Conservation (phyloP, 2,888 invertebrate species). For the Pseudococcus longispinus region DNA sequence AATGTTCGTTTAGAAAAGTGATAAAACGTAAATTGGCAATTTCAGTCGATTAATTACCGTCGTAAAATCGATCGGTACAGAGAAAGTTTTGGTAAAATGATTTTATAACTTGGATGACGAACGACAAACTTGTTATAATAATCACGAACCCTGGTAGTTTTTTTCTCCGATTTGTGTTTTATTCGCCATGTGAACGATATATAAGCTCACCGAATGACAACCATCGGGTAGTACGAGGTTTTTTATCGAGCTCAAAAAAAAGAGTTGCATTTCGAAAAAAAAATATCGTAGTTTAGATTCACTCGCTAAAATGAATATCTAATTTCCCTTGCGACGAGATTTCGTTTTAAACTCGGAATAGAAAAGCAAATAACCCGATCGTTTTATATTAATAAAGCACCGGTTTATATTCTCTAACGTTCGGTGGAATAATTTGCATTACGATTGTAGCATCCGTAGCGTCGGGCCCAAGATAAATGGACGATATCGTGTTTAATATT, state of each 20-base stretch:
- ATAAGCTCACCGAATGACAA: background rate
- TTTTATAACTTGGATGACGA: slow-evolving; percentile 14
- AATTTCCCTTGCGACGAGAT: slow-evolving; percentile 39
- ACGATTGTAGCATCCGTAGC: background rate
- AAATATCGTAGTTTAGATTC: slow-evolving; percentile 28
- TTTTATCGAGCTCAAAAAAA: background rate
- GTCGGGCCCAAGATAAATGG: background rate
- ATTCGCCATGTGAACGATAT: background rate
- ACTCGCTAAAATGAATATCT: slow-evolving; percentile 41
- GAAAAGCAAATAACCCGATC: slow-evolving; percentile 43
- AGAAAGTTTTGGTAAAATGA: slow-evolving; percentile 1
- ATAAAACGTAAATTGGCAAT: slow-evolving; percentile 37
- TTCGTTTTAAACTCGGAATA: slow-evolving; percentile 18
- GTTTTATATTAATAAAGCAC: slow-evolving; percentile 37
- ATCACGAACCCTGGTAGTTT: background rate
- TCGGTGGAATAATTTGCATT: background rate
- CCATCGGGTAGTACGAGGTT: background rate
- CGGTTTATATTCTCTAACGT: background rate
- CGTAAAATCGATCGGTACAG: background rate
- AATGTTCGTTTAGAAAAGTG: background rate
- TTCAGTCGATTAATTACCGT: background rate
- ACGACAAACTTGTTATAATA: background rate
- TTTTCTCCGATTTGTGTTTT: background rate
- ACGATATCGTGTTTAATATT: slow-evolving; percentile 23
- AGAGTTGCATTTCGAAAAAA: slow-evolving; percentile 5